Base-by-base conservation (phyloP, 2,797 vertebrate genomes). In the Buceros bicornis region DNA sequence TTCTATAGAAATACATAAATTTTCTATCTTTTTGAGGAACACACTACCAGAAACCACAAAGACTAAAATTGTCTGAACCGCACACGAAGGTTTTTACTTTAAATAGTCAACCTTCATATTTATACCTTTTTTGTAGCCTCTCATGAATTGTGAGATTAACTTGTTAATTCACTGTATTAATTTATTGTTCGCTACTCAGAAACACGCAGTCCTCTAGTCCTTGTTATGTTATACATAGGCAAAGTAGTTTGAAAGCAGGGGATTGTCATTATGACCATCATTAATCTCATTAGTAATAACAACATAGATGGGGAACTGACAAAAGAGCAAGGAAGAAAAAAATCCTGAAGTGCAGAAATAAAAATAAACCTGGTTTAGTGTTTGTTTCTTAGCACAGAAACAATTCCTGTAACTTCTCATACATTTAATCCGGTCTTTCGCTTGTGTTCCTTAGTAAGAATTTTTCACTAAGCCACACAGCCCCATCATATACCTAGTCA, bases 11-110 rank as follows among this genome's bases (percentile, higher is more conserved):
- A 73, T 10, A 95, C 4, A 45, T 58, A 54, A 5, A 31, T 60
- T 51, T 73, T 50, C 21, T 33, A 5, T 42, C 29, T 76, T 74
- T 25, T 58, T 54, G 57, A 96, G 83, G 73, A 95, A 95, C 88
- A 86, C 20, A n/a, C 45, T 69, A 94, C 84, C 65, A 97, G 96
- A 96, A 96, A 95, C 25, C 25, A 54, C 21, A 18, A 84, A 72
- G 50, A 56, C 24, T 84, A 79, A 80, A 31, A 69, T 21, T 47
- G 33, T 33, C 62, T 77, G 37, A 93, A 78, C 31, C 62, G 25
- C 73, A 56, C 4, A 16, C 4, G 3, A 14, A 66, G 81, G 37
- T 20, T 87, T 74, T 74, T 58, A 50, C 19, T 54, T 40, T 20
- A 65, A 95, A 89, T 24, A 84, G 33, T 33, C 53, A 57, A 18